These are phyloP conservation scores for Apodemia duryi DNA, from an alignment of 2,888 invertebrate species.

Conservation along the genomic window DNA sequence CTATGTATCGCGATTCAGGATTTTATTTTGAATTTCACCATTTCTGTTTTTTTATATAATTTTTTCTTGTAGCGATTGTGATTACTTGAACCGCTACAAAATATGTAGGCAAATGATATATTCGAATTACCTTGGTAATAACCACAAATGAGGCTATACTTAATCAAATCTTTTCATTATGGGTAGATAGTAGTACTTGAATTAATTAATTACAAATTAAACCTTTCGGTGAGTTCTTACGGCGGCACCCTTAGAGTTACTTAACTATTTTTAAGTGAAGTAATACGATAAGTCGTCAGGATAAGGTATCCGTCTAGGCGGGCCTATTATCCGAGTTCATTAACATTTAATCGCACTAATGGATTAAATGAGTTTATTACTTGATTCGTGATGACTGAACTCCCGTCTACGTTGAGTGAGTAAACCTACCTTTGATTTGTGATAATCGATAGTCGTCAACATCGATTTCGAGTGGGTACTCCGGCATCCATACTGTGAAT, in stretches of 20 bases:
- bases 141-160: no score
- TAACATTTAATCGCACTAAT: slow-evolving; percentile 13
- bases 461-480: slow-evolving; percentile 93
- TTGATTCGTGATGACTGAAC: slow-evolving; percentile 10
- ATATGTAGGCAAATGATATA: no score
- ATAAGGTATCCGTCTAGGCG: slow-evolving; percentile 13
- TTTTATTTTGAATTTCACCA: no score
- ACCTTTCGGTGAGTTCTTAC: not conserved
- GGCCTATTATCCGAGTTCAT: slow-evolving; percentile 21
- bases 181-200: not conserved
- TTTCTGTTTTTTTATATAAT: no score
- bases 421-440: slow-evolving; percentile 85
- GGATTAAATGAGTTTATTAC: slow-evolving; percentile 20
- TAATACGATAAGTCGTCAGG: slow-evolving; percentile 16
- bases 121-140: no score
- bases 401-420: not conserved
- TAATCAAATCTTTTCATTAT: no score
- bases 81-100: no score
- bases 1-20: no score
- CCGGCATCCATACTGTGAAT: slow-evolving; percentile 98
- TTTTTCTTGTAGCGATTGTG: no score
- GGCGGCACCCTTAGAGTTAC: not conserved
- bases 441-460: slow-evolving; percentile 93
- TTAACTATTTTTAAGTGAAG: slow-evolving; percentile 10
- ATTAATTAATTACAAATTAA: not conserved